Evolutionary conservation across 2,888 invertebrate genomes (phyloP).

Genomic region (Dascillus cervinus): DNA sequence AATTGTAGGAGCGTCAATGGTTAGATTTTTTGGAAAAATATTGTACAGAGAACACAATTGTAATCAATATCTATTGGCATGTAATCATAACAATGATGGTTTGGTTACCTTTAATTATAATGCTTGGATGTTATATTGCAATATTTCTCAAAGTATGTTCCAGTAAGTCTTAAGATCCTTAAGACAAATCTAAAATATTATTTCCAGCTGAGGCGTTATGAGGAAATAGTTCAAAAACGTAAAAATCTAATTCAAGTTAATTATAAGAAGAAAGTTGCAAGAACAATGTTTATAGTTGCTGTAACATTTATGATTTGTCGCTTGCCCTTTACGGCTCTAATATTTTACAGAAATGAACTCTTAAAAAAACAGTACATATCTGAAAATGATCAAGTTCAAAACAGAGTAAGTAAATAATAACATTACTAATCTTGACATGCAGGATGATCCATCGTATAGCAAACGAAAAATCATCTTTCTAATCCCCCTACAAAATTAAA

Average conservation of each 20-base stretch:
- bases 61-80: constrained; percentile 70
- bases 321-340: constrained; percentile 64
- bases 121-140: constrained; percentile 66
- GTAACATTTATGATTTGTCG: constrained; percentile 60
- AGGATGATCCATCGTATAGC: too few relatives aligned
- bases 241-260: constrained; percentile 55
- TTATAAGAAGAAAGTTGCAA: constrained; percentile 61
- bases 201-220: constrained; percentile 56
- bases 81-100: constrained; percentile 66
- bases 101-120: constrained; percentile 67
- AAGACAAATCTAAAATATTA: constrained; percentile 30
- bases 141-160: constrained; percentile 56
- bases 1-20: constrained; percentile 66
- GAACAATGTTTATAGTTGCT: constrained; percentile 63
- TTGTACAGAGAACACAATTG: constrained; percentile 60
- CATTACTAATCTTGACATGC: not conserved
- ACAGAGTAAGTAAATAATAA: constrained; percentile 38
- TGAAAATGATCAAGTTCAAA: constrained; percentile 21
- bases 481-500: too few relatives aligned
- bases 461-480: too few relatives aligned
- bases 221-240: constrained; percentile 52
- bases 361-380: constrained; percentile 38
- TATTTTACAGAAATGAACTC: constrained; percentile 54
- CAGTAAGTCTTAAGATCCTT: not conserved
- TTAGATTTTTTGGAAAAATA: constrained; percentile 65